Evolutionary conservation across 2,113 vertebrate species (phyloP), one percentile per base, ranked within the genome.

Genomic region (Sarotherodon lohbergeri): DNA sequence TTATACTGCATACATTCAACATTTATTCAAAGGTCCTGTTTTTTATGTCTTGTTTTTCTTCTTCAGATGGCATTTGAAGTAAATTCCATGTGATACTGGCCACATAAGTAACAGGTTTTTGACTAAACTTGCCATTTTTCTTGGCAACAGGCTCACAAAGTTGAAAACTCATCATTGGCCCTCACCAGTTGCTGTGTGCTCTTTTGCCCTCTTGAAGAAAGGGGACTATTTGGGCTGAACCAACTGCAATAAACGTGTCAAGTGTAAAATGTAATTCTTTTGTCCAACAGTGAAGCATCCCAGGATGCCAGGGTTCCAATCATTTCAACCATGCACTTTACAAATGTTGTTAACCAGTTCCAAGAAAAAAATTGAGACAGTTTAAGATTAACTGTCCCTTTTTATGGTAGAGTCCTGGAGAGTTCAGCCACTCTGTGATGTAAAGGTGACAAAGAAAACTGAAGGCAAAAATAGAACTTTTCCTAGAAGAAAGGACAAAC

Each of bases 151-250:
- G 9, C 24, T 50, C 71, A 12, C 43, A 50, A 50, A 48, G 22
- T 7, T 76, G 43, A 46, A 43, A 73, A 76, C 43, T 32, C 3
- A 50, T 76, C 24, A 50, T 50, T 1, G 6, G 2, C 0, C 43
- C 43, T 76, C 9, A 50, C 71, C 43, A 76, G 71, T 29, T 76
- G 24, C 6, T 29, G 16, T 50, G 24, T 50, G 41, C 43, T 76
- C 71, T 76, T 48, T 50, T 50, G 71, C 43, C 16, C 43, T 76
- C 24, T 50, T 76, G 71, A 19, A 50, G 43, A 76, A 48, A 76
- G 43, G 24, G 14, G 14, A 5, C 71, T 7, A 0, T 48, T 76
- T 76, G 41, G 9, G 16, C 2, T 48, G 14, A 76, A 76, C 8
- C 68, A 12, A 48, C 43, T 76, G 6, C 24, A 73, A 46, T 24